A percentile compares a stretch with the other conserved stretches of the same genome.
Evolutionary conservation across 2,113 vertebrate species (phyloP).

Genomic region (Scolopax mira): DNA sequence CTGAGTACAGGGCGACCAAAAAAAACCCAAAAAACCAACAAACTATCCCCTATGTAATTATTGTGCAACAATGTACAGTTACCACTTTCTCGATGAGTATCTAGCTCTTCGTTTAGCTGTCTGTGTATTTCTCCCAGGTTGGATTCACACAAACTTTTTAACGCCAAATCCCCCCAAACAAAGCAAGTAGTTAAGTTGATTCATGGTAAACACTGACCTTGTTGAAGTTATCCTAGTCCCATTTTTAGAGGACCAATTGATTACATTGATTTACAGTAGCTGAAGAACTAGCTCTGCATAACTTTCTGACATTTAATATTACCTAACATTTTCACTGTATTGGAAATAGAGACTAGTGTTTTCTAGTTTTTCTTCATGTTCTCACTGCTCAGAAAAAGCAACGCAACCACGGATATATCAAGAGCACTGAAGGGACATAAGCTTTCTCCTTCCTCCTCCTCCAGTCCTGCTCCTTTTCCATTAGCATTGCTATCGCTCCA

Average conservation of each 20-base stretch:
- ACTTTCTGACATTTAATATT: neutral
- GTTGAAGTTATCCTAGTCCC: neutral
- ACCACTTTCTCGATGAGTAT: neutral
- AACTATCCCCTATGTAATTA: neutral
- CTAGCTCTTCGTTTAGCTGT: neutral
- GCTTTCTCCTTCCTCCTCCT: neutral
- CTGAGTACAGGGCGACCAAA: no score
- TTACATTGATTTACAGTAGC: neutral
- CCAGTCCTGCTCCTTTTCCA: neutral
- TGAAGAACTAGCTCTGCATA: neutral
- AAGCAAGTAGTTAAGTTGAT: neutral
- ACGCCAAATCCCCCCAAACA: neutral
- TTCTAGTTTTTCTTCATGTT: neutral
- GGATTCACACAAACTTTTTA: neutral
- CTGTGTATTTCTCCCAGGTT: neutral
- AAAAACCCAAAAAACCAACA: neutral
- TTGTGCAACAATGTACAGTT: neutral
- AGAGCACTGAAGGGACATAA: neutral
- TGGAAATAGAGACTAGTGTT: neutral
- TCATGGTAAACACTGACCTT: neutral
- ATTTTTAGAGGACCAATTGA: neutral
- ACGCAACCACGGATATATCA: neutral
- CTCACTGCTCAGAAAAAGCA: neutral
- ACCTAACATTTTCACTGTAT: neutral
- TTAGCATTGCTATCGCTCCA: neutral